A percentile compares a stretch with the other conserved stretches of the same genome.
Evolutionary conservation across 2,113 vertebrate species (phyloP).

Genomic region (Muntiacus muntjak): DNA sequence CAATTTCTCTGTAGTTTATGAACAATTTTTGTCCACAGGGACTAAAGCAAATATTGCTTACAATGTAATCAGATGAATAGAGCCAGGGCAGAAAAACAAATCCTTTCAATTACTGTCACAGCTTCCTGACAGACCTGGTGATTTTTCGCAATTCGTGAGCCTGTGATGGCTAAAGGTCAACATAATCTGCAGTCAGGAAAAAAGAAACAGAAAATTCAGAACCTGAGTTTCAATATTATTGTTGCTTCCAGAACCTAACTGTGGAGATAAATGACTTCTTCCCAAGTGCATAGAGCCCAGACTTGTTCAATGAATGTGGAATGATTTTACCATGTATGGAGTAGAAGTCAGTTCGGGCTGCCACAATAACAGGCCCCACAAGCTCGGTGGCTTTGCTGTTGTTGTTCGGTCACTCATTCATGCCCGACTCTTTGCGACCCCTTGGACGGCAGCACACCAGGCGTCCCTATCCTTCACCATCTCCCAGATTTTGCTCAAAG

Average conservation of each 20-base stretch:
- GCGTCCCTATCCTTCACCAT: not conserved
- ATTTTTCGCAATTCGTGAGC: not conserved
- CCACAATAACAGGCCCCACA: accelerated
- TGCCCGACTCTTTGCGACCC: not conserved
- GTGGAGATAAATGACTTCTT: not conserved
- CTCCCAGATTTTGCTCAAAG: not conserved
- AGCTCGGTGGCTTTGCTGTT: not conserved
- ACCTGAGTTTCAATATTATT: not conserved
- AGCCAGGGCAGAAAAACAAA: conserved; percentile 22
- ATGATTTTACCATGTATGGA: not conserved
- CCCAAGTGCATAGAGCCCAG: not conserved
- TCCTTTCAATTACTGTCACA: conserved; percentile 14
- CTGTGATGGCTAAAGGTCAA: not conserved
- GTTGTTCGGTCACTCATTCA: not conserved
- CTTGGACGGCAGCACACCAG: not conserved
- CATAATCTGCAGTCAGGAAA: not conserved
- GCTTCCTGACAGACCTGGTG: conserved; percentile 14
- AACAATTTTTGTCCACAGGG: conserved; percentile 38
- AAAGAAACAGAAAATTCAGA: not conserved
- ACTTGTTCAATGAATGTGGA: not conserved
- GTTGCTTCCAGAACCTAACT: not conserved
- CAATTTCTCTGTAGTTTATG: conserved; percentile 49
- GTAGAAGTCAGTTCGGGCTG: not conserved
- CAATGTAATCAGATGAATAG: conserved; percentile 16
- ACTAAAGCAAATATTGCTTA: conserved; percentile 40